phyloP scores from a whole-genome alignment of 2,113 vertebrate species.

The Notarius lentiginosus region DNA sequence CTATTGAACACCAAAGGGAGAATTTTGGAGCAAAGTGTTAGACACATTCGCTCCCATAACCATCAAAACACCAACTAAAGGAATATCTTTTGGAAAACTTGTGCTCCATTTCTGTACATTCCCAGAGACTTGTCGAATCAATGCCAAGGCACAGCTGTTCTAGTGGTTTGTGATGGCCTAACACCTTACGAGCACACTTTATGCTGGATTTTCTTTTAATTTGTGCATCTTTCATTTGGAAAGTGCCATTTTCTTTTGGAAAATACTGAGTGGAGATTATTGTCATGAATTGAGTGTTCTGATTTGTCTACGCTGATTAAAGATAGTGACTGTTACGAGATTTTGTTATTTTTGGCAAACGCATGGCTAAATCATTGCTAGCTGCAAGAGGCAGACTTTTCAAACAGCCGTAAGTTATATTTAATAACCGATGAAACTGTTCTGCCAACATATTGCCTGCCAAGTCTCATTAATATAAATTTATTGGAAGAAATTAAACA shows the following conservation, averaged over 20 bases:
- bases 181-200: neutral
- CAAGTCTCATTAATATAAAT: neutral
- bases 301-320: neutral
- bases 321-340: neutral
- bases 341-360: slow-evolving; percentile 8
- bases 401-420: neutral
- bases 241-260: neutral
- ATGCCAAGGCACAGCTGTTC: neutral
- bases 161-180: neutral
- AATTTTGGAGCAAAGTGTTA: too few relatives aligned
- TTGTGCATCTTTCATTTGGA: too few relatives aligned
- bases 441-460: neutral
- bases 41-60: neutral
- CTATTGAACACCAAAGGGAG: neutral
- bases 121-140: neutral
- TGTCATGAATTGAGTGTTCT: neutral
- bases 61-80: neutral
- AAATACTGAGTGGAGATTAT: neutral
- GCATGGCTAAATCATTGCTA: neutral
- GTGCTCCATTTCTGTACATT: neutral
- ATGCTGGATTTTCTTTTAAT: neutral
- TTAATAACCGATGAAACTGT: slow-evolving; percentile 14
- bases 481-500: slow-evolving; percentile 5
- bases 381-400: neutral
- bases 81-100: neutral